phyloP scores from a whole-genome alignment of 2,113 vertebrate species.

The Cebidichthys violaceus region DNA sequence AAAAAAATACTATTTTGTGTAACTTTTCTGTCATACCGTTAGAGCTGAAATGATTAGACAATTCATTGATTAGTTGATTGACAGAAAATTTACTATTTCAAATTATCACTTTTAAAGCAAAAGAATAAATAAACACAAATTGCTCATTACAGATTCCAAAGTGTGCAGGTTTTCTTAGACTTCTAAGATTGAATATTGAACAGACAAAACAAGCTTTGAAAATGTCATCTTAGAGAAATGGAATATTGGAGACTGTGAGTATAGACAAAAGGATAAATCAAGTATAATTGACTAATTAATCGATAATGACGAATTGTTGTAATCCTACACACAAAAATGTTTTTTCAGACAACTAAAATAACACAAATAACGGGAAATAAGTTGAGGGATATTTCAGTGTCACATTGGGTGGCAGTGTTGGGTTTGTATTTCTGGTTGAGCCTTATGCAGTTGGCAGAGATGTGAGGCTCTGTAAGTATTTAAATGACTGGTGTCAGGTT shows the following conservation, averaged over 20 bases:
- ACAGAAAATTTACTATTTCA: background rate
- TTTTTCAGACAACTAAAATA: background rate
- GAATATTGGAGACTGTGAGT: background rate
- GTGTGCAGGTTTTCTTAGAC: background rate
- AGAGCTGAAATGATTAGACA: background rate
- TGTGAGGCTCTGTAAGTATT: constrained; percentile 59
- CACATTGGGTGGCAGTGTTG: constrained; percentile 30
- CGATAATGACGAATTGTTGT: background rate
- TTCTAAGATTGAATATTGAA: background rate
- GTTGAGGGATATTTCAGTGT: constrained; percentile 24
- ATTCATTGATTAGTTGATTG: background rate
- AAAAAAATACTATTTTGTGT: background rate
- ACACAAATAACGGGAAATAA: constrained; percentile 16
- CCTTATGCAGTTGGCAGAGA: constrained; percentile 61
- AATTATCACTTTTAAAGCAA: background rate
- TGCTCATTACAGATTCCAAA: background rate
- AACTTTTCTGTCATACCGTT: background rate
- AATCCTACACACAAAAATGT: background rate
- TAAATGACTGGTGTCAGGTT: constrained; percentile 67
- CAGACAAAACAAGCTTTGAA: background rate
- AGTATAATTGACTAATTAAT: background rate
- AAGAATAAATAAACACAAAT: background rate
- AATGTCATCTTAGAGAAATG: constrained; percentile 8
- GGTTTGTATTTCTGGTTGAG: constrained; percentile 55
- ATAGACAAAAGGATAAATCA: background rate